Conservation (phyloP, 2,113 vertebrate species). For the Oceanites oceanicus region DNA sequence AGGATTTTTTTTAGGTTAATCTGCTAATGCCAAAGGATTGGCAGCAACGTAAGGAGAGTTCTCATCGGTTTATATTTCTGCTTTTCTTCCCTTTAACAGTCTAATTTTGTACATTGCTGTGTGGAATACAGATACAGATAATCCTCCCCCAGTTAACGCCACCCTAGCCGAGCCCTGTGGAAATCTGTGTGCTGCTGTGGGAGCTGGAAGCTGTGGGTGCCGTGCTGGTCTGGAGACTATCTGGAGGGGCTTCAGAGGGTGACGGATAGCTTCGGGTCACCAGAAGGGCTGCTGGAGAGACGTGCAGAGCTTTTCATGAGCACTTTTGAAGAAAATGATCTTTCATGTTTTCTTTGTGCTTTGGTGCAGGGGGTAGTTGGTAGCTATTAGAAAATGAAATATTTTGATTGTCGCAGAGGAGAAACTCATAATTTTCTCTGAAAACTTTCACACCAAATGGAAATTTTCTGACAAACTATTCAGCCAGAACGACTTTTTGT, state of each 20-base stretch:
- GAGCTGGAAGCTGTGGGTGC: background rate
- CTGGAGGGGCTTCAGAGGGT: background rate
- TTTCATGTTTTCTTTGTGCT: background rate
- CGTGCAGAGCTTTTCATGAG: background rate
- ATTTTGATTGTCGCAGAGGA: background rate
- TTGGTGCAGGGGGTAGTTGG: background rate
- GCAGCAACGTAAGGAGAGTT: background rate
- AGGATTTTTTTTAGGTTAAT: background rate
- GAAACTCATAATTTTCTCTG: background rate
- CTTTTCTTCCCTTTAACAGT: conserved; percentile 2
- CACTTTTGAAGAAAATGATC: background rate
- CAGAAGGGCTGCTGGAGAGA: background rate
- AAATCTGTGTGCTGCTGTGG: background rate
- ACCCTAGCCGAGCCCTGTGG: background rate
- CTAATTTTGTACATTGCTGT: background rate
- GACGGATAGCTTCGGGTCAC: background rate
- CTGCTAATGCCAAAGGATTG: conserved; percentile 38
- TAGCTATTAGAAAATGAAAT: background rate
- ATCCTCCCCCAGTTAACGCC: background rate
- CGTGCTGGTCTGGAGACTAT: background rate
- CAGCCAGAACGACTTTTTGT: background rate
- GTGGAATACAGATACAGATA: background rate
- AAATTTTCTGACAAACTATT: background rate
- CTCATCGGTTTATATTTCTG: conserved; percentile 19
- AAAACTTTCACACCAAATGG: background rate